Evolutionary conservation across 1,140 invertebrate genomes (phyloP).

Genomic region (Drosophila sproati): DNA sequence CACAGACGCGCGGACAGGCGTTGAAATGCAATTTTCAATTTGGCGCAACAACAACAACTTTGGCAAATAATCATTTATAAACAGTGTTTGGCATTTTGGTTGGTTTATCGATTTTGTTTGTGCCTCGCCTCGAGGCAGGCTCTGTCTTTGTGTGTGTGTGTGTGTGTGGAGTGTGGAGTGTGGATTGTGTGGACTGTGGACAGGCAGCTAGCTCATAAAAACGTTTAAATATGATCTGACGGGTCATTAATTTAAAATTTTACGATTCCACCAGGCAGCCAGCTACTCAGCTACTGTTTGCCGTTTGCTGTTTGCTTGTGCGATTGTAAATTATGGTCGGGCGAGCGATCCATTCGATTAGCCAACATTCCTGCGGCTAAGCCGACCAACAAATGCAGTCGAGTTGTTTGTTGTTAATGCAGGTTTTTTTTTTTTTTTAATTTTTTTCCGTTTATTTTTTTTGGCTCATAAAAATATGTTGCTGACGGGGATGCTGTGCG

Average conservation of each 20-base stretch:
- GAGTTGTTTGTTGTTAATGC: conserved; percentile 1
- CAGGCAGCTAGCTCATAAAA: conserved; percentile 59
- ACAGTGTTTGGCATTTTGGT: conserved; percentile 24
- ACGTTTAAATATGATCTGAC: conserved; percentile 81
- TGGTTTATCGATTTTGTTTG: conserved; percentile 36
- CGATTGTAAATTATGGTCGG: conserved; percentile 79
- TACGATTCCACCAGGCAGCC: conserved; percentile 63
- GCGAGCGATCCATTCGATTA: conserved; percentile 31
- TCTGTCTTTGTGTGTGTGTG: not conserved
- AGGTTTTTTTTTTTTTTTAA: not conserved
- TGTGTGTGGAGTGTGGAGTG: too few species aligned
- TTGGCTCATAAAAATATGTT: conserved; percentile 54
- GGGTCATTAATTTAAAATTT: conserved; percentile 83
- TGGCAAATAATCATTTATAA: conserved; percentile 42
- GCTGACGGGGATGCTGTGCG: conserved; percentile 31
- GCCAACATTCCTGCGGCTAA: conserved; percentile 44
- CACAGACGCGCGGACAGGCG: not conserved
- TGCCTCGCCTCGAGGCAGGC: conserved; percentile 20
- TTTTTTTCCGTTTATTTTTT: conserved; percentile 26
- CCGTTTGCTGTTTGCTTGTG: conserved; percentile 50
- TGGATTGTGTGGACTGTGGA: not conserved
- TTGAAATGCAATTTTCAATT: conserved; percentile 11
- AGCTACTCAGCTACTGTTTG: conserved; percentile 50
- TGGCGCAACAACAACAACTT: conserved; percentile 17
- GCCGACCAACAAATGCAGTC: conserved; percentile 3